Evolutionary conservation across 2,888 invertebrate species (phyloP).

Genomic region (Stictocephala bisonia): DNA sequence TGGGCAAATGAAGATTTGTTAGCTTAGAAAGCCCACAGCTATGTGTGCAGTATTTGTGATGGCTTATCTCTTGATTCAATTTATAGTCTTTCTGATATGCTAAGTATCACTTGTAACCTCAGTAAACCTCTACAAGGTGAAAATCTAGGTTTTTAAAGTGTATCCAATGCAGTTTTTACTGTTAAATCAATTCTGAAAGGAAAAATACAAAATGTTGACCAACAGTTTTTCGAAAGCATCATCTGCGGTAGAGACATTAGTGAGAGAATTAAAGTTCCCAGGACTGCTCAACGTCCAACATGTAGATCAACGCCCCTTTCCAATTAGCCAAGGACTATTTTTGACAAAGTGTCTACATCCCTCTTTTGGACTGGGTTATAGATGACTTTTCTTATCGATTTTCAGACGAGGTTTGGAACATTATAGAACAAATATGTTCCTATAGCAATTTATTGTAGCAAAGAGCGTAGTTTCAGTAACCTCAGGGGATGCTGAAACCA

Average conservation of each 20-base stretch:
- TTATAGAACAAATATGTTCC: too few species aligned
- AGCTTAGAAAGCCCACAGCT: conserved; percentile 7
- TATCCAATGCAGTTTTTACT: not conserved
- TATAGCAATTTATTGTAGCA: too few species aligned
- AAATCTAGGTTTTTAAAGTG: not conserved
- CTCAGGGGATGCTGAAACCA: too few species aligned
- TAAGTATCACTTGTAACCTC: not conserved
- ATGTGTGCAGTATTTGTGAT: not conserved
- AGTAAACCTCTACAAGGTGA: not conserved
- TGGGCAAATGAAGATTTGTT: conserved; percentile 1
- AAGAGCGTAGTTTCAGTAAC: too few species aligned
- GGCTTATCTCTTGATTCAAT: not conserved
- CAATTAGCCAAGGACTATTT: not conserved
- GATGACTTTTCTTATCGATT: conserved; percentile 5
- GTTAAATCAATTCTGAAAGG: not conserved
- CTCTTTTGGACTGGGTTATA: not conserved
- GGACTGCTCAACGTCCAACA: not conserved
- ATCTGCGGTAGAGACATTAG: not conserved
- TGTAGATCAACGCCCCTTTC: not conserved
- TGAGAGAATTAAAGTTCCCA: not conserved
- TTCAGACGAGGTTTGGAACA: too few species aligned
- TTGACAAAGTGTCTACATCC: not conserved
- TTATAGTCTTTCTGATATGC: conserved; percentile 4
- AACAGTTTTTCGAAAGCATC: conserved; percentile 3
- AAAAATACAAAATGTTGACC: conserved; percentile 9